These are phyloP conservation scores for Silvanus unidentatus DNA, from an alignment of 2,888 invertebrate species.

Conservation along the genomic window DNA sequence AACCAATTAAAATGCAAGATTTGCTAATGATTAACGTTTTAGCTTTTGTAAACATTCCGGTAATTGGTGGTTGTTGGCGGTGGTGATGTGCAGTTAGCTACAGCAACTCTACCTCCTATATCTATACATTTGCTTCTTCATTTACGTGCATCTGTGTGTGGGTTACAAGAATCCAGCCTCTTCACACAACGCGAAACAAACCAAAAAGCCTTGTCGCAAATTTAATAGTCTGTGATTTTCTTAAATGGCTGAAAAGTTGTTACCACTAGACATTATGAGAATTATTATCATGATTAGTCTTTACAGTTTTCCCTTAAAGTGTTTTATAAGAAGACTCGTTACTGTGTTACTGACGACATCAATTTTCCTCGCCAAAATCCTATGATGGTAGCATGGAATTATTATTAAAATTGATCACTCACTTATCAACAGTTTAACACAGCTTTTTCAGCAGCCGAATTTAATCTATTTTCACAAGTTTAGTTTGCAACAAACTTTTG, in stretches of 20 bases:
- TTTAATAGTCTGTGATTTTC: slow-evolving; percentile 47
- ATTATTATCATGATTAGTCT: slow-evolving; percentile 46
- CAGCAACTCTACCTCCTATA: slow-evolving; percentile 8
- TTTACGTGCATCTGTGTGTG: too few relatives aligned
- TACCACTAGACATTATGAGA: slow-evolving; percentile 45
- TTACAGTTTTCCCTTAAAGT: slow-evolving; percentile 42
- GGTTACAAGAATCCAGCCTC: slow-evolving; percentile 21
- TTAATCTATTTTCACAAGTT: background rate
- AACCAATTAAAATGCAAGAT: slow-evolving; percentile 42
- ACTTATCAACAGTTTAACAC: slow-evolving; percentile 34
- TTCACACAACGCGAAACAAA: slow-evolving; percentile 31
- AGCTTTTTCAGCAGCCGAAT: slow-evolving; percentile 31
- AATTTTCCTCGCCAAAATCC: slow-evolving; percentile 36
- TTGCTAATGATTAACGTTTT: slow-evolving; percentile 42
- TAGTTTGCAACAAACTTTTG: too few relatives aligned
- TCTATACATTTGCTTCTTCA: too few relatives aligned
- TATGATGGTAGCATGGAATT: slow-evolving; percentile 14
- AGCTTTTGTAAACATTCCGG: slow-evolving; percentile 39
- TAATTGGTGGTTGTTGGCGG: slow-evolving; percentile 32
- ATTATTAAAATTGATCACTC: slow-evolving; percentile 40
- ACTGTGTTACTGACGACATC: slow-evolving; percentile 43
- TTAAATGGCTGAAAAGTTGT: slow-evolving; percentile 48
- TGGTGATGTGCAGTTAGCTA: slow-evolving; percentile 3
- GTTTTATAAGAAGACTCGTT: slow-evolving; percentile 43
- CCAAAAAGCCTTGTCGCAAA: slow-evolving; percentile 39